Conservation (phyloP, 2,888 invertebrate species). For the Ptycholaimellus sp. region DNA sequence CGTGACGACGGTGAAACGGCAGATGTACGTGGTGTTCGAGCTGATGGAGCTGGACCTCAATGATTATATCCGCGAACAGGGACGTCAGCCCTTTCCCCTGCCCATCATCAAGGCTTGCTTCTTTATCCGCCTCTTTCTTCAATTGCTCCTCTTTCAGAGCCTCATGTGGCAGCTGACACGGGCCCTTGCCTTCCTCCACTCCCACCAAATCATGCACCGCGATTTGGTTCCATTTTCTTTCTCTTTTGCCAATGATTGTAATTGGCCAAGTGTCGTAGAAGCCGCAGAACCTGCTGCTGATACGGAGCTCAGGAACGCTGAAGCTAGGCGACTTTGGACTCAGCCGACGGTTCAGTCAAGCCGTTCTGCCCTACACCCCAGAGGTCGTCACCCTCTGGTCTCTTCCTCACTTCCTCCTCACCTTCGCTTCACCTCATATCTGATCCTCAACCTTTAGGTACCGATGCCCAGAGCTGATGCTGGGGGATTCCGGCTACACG, state of each 20-base stretch:
- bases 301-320: conserved; percentile 53
- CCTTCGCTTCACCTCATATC: too few species aligned
- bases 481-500: conserved; percentile 27
- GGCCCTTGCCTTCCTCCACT: conserved; percentile 72
- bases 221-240: too few species aligned
- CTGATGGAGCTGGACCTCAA: conserved; percentile 70
- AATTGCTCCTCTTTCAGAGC: too few species aligned
- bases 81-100: too few species aligned
- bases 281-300: conserved; percentile 77
- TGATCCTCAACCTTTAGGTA: too few species aligned
- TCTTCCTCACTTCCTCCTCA: too few species aligned
- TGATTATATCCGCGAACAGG: conserved; percentile 59
- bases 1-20: too few species aligned
- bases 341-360: conserved; percentile 68
- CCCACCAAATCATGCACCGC: conserved; percentile 45
- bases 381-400: too few species aligned
- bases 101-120: too few species aligned
- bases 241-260: too few species aligned
- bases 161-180: conserved; percentile 61
- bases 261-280: too few species aligned
- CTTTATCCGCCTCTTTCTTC: too few species aligned
- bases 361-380: conserved; percentile 75
- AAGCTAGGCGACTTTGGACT: conserved; percentile 91
- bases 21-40: conserved; percentile 46
- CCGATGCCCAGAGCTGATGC: conserved; percentile 29